phyloP scores from a whole-genome alignment of 2,797 vertebrate genomes.

The Pangasius macronema region DNA sequence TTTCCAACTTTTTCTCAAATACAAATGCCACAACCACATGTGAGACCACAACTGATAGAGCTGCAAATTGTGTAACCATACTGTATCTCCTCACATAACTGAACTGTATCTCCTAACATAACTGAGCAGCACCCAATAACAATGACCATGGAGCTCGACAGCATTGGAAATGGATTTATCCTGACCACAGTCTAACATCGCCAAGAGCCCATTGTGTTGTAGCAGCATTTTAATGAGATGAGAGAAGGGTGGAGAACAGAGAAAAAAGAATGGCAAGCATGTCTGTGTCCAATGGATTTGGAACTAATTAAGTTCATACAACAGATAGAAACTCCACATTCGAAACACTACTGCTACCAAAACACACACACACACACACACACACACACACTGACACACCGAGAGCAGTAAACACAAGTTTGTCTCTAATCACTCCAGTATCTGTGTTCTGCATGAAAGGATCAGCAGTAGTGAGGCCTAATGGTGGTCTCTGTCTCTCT shows the following conservation, averaged over 20 bases:
- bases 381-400: constrained; percentile 11
- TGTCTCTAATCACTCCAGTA: constrained; percentile 73
- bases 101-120: neutral
- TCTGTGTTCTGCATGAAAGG: constrained; percentile 76
- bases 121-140: constrained; percentile 3
- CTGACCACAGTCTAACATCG: constrained; percentile 26
- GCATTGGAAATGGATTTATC: constrained; percentile 20
- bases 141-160: constrained; percentile 21
- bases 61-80: neutral
- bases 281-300: constrained; percentile 57
- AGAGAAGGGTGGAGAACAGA: constrained; percentile 40
- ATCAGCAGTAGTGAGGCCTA: constrained; percentile 69
- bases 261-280: constrained; percentile 39
- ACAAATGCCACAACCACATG: constrained; percentile 1
- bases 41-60: neutral
- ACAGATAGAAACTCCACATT: constrained; percentile 49
- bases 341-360: constrained; percentile 20
- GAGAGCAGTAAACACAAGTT: constrained; percentile 70
- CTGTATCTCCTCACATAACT: neutral
- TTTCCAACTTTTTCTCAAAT: neutral
- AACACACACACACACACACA: constrained; percentile 28
- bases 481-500: constrained; percentile 52
- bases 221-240: constrained; percentile 53
- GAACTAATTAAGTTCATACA: constrained; percentile 58
- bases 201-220: constrained; percentile 41